Base-by-base conservation (phyloP, 2,113 vertebrate genomes). In the Paramisgurnus dabryanus region DNA sequence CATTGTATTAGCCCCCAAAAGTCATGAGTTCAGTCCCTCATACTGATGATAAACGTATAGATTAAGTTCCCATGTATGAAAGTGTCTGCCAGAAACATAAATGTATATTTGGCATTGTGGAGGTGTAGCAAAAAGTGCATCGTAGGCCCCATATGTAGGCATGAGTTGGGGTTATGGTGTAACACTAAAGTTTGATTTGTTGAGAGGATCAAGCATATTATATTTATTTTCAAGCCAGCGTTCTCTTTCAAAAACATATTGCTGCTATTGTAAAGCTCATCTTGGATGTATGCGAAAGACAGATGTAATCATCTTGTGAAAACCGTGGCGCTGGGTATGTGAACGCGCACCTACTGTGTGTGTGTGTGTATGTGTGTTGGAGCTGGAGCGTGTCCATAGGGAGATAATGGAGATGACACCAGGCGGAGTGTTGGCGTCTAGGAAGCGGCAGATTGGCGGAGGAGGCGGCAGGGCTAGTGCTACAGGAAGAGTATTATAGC, bases 371-470 rank as follows among this genome's bases (percentile, higher is more conserved):
- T n/a, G 72, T 17, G 61, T 15, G 73, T 43, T 60, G 58, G 47
- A 78, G 65, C 76, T 85, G 84, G 80, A 82, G 81, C 55, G 34
- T 63, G 84, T 83, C 81, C 79, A 80, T 77, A 55, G 76, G 81
- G 84, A 76, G 82, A 78, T 79, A 82, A 82, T 81, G 76, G 80
- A 82, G 80, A 83, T 83, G 82, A 86, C 82, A 84, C 82, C 85
- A 85, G 84, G 82, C 85, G 80, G 76, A 82, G 82, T 76, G 76
- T 82, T 84, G 85, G 85, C 82, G 82, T 84, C 82, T 50, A 78
- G 82, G 72, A 86, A 86, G 82, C 82, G 82, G 85, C 85, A 86
- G 85, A 83, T 86, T 86, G 85, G 82, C 80, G 82, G 82, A 82
- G 85, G 82, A 82, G 82, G 82, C 85, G 83, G 67, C 70, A 82